Evolutionary conservation across 2,888 invertebrate species (phyloP), one percentile per base, ranked within the genome.

Genomic region (Anthophora plumipes): DNA sequence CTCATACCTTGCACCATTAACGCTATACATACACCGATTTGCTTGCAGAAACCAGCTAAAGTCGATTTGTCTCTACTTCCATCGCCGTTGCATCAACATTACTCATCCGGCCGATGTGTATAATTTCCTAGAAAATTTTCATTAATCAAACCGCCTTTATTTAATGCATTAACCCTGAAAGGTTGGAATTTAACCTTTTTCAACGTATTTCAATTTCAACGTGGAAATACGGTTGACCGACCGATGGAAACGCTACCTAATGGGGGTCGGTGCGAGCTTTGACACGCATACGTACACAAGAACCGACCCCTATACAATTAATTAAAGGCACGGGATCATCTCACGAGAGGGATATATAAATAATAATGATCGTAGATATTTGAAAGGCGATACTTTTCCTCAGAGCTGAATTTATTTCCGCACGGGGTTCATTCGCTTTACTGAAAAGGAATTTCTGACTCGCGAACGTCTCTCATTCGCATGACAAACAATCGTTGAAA

Each of bases 311-410:
- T 4, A 31, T n/a, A 14, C 50, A 37, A 64, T 57, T 55, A 55
- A 64, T 48, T 48, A 54, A 25, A n/a, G 48, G 8, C 37, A 14
- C n/a, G 22, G 12, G 14, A 25, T 8, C 25, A 60, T 59, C 41
- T 22, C 12, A 20, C n/a, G n/a, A 20, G 22, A 46, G 17, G 17
- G 17, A 6, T 60, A n/a, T 11, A n/a, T n/a, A n/a, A 41, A 14
- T 7, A 8, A 17, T 7, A 20, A 39, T 17, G 31, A 22, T 31
- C 52, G 43, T 57, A 43, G 74, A 64, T 25, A 68, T 74, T 48
- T 50, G 69, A 64, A 71, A 71, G 8, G 37, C n/a, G 61, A 71
- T 71, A 77, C 46, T 25, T 52, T 12, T 48, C 41, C 43, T 5
- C 31, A n/a, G 22, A 31, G 20, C n/a, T 43, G n/a, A 64, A 64